A percentile compares a stretch with the other conserved stretches of the same genome.
These are phyloP conservation scores for Microtus richardsoni DNA, from an alignment of 2,113 vertebrate species.

Conservation along the genomic window DNA sequence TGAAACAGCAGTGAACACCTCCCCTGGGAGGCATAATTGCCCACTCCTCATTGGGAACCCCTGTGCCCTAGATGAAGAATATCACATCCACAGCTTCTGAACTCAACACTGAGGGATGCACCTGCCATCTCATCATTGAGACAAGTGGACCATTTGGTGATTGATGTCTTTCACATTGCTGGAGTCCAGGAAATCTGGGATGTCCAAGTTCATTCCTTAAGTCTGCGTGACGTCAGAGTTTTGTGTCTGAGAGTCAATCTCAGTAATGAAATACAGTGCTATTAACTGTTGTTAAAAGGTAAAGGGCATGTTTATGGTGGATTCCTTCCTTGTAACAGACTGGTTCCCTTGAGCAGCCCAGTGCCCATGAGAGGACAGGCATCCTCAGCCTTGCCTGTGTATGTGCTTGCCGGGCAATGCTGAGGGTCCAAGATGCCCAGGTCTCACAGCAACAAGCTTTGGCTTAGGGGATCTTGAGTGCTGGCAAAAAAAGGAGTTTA, in stretches of 20 bases:
- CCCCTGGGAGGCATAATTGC: fast-evolving
- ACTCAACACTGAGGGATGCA: fast-evolving
- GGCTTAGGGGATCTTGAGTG: too few species aligned
- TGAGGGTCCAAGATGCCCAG: fast-evolving
- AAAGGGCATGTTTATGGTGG: fast-evolving
- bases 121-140: neutral
- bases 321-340: neutral
- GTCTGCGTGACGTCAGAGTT: neutral
- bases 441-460: neutral
- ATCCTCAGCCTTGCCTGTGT: neutral
- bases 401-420: neutral
- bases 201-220: neutral
- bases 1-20: neutral
- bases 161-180: too few species aligned
- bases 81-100: fast-evolving
- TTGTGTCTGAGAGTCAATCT: neutral
- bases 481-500: fast-evolving
- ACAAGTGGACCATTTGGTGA: neutral
- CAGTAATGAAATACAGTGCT: neutral
- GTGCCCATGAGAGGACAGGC: fast-evolving
- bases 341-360: neutral
- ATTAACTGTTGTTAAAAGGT: fast-evolving
- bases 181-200: neutral
- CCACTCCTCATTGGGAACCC: neutral
- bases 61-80: fast-evolving